phyloP scores from a whole-genome alignment of 2,797 vertebrate species.

The Pterois miles region DNA sequence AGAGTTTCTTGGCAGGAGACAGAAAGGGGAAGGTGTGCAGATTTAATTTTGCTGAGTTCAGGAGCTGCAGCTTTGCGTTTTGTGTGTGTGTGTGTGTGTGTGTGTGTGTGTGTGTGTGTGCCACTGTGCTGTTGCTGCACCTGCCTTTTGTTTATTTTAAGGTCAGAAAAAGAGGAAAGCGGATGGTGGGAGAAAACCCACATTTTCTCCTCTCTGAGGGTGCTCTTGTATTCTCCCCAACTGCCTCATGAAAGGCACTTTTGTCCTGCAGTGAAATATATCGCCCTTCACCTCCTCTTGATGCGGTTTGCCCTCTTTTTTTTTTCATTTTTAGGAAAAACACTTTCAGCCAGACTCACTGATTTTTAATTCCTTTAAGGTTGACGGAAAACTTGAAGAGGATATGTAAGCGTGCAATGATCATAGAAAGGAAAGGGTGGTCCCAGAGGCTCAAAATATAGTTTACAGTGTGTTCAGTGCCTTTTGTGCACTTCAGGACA shows the following conservation, averaged over 20 bases:
- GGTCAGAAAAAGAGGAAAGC: conserved; percentile 73
- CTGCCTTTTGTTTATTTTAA: conserved; percentile 84
- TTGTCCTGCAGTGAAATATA: conserved; percentile 82
- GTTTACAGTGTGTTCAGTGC: conserved; percentile 31
- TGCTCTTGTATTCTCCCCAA: conserved; percentile 73
- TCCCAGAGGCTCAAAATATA: conserved; percentile 45
- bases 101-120: conserved; percentile 31
- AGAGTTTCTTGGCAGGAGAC: conserved; percentile 61
- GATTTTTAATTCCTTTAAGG: conserved; percentile 36
- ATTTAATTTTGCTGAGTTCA: conserved; percentile 76
- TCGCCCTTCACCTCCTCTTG: conserved; percentile 80
- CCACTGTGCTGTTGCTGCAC: conserved; percentile 78
- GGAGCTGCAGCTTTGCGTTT: conserved; percentile 62
- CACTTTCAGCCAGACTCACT: conserved; percentile 38
- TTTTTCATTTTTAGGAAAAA: conserved; percentile 71
- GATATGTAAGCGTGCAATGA: conserved; percentile 42
- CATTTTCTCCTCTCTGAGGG: conserved; percentile 75
- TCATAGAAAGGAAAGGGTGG: conserved; percentile 32
- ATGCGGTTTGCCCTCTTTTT: conserved; percentile 77
- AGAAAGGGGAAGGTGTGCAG: conserved; percentile 58
- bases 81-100: background rate
- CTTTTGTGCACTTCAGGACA: conserved; percentile 17
- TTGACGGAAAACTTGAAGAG: conserved; percentile 64
- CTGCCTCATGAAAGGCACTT: conserved; percentile 80
- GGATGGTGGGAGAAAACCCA: conserved; percentile 76